phyloP scores from a whole-genome alignment of 2,888 invertebrate species.

The Melinaea menophilus region DNA sequence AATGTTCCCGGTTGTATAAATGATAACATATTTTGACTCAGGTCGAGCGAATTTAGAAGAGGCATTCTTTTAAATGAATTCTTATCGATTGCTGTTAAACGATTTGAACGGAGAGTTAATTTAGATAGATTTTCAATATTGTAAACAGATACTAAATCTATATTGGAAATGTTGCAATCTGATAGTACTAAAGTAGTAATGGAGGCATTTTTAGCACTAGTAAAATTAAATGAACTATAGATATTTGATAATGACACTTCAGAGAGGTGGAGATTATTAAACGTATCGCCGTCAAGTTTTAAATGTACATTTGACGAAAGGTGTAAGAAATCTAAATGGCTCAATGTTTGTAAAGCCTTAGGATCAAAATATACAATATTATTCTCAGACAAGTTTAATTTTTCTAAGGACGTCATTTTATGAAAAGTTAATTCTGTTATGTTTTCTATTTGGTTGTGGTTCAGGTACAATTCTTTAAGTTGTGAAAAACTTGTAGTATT shows the following conservation, averaged over 20 bases:
- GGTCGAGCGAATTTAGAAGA: slow-evolving; percentile 20
- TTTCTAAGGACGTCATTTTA: slow-evolving; percentile 14
- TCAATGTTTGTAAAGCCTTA: slow-evolving; percentile 12
- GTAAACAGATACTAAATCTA: slow-evolving; percentile 16
- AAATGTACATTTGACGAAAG: slow-evolving; percentile 17
- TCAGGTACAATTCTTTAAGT: slow-evolving; percentile 18
- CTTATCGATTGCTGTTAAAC: slow-evolving; percentile 17
- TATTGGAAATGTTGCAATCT: slow-evolving; percentile 19
- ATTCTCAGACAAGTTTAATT: slow-evolving; percentile 18
- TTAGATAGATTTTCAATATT: slow-evolving; percentile 17
- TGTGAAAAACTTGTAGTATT: slow-evolving; percentile 18
- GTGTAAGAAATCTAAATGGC: slow-evolving; percentile 13
- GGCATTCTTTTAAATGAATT: slow-evolving; percentile 22
- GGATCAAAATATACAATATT: slow-evolving; percentile 19
- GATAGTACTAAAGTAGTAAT: slow-evolving; percentile 19
- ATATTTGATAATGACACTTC: slow-evolving; percentile 16
- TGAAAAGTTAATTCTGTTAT: slow-evolving; percentile 17
- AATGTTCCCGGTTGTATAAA: slow-evolving; percentile 30
- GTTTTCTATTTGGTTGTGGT: slow-evolving; percentile 22
- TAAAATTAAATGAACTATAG: slow-evolving; percentile 12
- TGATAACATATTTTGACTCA: slow-evolving; percentile 27
- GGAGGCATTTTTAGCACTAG: slow-evolving; percentile 16
- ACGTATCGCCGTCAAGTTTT: slow-evolving; percentile 10
- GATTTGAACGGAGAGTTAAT: slow-evolving; percentile 20
- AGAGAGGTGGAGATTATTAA: slow-evolving; percentile 21